phyloP scores from a whole-genome alignment of 2,888 invertebrate species.

The Geotrupes spiniger region DNA sequence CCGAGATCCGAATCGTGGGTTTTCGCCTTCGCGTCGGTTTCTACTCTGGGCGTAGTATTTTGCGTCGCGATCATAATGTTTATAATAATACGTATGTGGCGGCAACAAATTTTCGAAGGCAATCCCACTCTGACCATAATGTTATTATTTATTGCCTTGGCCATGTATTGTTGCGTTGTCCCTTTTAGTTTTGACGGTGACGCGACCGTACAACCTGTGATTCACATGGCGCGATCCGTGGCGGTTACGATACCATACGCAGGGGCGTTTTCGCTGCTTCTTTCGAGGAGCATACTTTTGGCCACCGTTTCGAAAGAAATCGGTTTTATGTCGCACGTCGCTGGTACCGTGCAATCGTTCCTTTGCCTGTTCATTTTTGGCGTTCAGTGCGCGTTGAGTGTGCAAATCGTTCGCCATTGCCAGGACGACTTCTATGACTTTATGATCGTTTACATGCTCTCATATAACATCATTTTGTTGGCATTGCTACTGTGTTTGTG shows the following conservation, averaged over 20 bases:
- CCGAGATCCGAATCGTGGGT: conserved; percentile 55
- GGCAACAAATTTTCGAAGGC: conserved; percentile 65
- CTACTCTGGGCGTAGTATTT: conserved; percentile 63
- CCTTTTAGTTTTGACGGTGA: conserved; percentile 52
- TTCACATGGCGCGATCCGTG: conserved; percentile 59
- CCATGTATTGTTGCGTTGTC: conserved; percentile 53
- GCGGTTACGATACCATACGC: conserved; percentile 61
- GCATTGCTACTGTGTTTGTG: conserved; percentile 56
- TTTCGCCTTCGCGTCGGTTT: conserved; percentile 62
- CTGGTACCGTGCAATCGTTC: conserved; percentile 65
- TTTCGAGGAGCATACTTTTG: conserved; percentile 63
- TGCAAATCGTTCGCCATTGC: conserved; percentile 51
- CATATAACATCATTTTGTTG: conserved; percentile 63
- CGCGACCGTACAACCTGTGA: conserved; percentile 34
- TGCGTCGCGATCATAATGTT: conserved; percentile 65
- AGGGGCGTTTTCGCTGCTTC: conserved; percentile 61
- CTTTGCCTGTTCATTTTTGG: conserved; percentile 63
- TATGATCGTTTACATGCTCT: conserved; percentile 50
- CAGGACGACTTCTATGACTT: conserved; percentile 53
- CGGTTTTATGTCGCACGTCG: conserved; percentile 66
- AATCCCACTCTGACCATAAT: conserved; percentile 59
- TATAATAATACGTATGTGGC: conserved; percentile 61
- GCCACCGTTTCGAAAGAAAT: conserved; percentile 65
- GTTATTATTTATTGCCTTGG: conserved; percentile 50
- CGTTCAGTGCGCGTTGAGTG: conserved; percentile 58